phyloP scores from a whole-genome alignment of 35 echinoderm and acorn worm genomes.

The Antedon bifida region DNA sequence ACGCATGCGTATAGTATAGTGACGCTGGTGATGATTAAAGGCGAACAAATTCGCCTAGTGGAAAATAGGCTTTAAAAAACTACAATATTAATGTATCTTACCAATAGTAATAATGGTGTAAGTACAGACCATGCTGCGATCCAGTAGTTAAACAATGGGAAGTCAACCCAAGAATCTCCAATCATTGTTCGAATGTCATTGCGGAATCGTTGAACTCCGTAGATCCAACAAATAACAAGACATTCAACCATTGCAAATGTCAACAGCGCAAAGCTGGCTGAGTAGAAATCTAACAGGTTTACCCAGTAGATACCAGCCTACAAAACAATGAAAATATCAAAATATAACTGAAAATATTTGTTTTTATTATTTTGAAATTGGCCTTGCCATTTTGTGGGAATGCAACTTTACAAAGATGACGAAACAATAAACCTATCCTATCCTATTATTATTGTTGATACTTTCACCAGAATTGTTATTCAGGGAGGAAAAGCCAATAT shows the following conservation, averaged over 20 bases:
- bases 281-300: slow-evolving; percentile 35
- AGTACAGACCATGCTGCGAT: slow-evolving; percentile 12
- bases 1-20: no score
- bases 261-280: slow-evolving; percentile 28
- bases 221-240: slow-evolving; percentile 39
- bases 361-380: no score
- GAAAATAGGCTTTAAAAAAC: no score
- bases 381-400: no score
- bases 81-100: neutral
- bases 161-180: slow-evolving; percentile 20
- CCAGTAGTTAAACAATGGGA: slow-evolving; percentile 22
- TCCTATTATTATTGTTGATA: no score
- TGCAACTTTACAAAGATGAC: no score
- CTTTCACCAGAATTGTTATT: no score
- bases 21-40: no score
- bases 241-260: slow-evolving; percentile 42
- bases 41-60: no score
- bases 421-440: no score
- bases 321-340: neutral
- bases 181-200: slow-evolving; percentile 52
- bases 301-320: slow-evolving; percentile 22
- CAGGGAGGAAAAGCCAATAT: no score
- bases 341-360: no score
- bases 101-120: neutral
- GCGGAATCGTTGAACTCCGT: slow-evolving; percentile 27